Percentiles rank a stretch among this genome's conserved stretches.
Evolutionary conservation across 1,140 invertebrate species (phyloP).

Genomic region (Agraylea sexmaculata): DNA sequence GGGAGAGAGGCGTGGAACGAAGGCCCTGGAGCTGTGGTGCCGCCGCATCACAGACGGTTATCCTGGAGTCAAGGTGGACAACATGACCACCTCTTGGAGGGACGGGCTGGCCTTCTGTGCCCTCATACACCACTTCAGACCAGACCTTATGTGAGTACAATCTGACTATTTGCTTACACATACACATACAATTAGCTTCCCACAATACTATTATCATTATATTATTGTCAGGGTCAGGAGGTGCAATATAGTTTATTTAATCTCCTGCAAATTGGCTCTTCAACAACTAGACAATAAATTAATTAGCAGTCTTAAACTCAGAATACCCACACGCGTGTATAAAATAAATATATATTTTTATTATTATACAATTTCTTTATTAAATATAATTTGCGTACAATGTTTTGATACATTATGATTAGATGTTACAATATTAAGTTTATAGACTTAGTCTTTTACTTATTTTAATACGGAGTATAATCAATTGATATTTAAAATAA

Average conservation of each 20-base stretch:
- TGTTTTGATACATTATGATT: too few species aligned
- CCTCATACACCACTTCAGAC: constrained; percentile 89
- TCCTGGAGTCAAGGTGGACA: constrained; percentile 72
- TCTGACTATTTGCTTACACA: background rate
- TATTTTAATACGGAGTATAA: too few species aligned
- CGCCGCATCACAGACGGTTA: constrained; percentile 78
- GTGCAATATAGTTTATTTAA: background rate
- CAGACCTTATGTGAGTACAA: constrained; percentile 86
- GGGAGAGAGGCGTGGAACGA: constrained; percentile 72
- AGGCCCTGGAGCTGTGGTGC: constrained; percentile 82
- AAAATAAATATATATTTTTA: background rate
- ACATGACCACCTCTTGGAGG: constrained; percentile 89
- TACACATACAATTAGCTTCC: background rate
- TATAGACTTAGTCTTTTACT: too few species aligned
- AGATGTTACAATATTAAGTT: too few species aligned
- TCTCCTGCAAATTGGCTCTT: too few species aligned
- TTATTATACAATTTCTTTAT: too few species aligned
- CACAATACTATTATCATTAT: background rate
- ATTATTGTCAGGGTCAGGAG: background rate
- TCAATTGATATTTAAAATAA: too few species aligned
- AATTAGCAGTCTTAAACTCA: background rate
- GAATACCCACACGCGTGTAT: background rate
- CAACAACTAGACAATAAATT: too few species aligned
- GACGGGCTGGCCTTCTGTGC: constrained; percentile 93
- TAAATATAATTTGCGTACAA: too few species aligned